These are phyloP conservation scores for Telmatherina bonti DNA, from an alignment of 2,797 vertebrate species.

Conservation along the genomic window DNA sequence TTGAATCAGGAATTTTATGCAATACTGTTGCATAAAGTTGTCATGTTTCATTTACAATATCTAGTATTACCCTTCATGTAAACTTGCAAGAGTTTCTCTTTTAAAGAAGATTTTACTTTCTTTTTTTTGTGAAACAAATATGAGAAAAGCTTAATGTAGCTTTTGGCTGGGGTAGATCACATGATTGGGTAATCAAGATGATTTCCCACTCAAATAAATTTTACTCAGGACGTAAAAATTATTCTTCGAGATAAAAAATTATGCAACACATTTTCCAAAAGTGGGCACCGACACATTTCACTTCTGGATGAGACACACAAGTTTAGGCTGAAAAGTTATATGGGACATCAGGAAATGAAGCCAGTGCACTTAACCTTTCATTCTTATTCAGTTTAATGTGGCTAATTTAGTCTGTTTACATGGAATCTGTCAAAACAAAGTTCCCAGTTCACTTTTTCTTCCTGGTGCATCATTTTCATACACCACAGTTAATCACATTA, in stretches of 20 bases:
- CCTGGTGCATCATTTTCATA: neutral
- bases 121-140: too few species aligned
- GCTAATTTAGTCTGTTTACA: neutral
- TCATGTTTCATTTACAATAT: too few species aligned
- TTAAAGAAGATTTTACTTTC: too few species aligned
- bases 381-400: neutral
- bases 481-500: neutral
- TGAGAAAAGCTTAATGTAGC: too few species aligned
- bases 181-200: too few species aligned
- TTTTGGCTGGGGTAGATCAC: too few species aligned
- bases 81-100: neutral
- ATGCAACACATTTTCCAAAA: neutral
- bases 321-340: neutral
- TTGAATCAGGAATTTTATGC: too few species aligned
- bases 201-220: neutral
- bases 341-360: slow-evolving; percentile 2
- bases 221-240: neutral
- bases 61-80: neutral
- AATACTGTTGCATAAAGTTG: too few species aligned
- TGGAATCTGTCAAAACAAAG: slow-evolving; percentile 5
- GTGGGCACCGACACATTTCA: neutral
- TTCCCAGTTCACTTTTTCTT: neutral
- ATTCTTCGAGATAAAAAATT: neutral
- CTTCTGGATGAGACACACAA: neutral
- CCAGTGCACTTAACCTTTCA: neutral